Conservation (phyloP, 2,797 vertebrate genomes). For the Sphenopsis melanotis region DNA sequence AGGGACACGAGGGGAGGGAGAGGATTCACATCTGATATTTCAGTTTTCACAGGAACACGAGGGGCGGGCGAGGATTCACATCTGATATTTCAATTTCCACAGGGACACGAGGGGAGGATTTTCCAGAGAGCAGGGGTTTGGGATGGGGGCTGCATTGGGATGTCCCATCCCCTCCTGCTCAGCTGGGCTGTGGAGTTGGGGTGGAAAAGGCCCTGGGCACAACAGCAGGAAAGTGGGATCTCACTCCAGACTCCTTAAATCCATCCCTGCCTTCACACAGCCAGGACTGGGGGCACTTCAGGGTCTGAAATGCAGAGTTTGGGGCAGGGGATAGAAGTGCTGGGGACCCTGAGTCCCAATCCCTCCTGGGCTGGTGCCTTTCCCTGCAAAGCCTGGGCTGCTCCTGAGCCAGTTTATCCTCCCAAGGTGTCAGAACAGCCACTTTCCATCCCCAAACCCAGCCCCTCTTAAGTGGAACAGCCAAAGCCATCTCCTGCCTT, state of each 20-base stretch:
- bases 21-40: background rate
- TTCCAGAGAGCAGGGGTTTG: background rate
- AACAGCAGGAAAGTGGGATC: background rate
- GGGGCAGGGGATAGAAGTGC: background rate
- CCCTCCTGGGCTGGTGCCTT: background rate
- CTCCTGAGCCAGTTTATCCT: background rate
- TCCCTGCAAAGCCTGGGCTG: background rate
- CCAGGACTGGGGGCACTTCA: background rate
- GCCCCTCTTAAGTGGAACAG: background rate
- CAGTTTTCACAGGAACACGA: no score
- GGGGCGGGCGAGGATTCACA: background rate
- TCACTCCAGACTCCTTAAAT: background rate
- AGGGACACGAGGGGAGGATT: background rate
- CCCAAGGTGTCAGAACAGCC: rapidly evolving
- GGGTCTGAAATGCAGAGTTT: background rate
- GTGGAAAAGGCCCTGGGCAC: background rate
- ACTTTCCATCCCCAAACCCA: background rate
- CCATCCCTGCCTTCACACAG: background rate
- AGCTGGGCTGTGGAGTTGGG: background rate
- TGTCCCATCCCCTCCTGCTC: background rate
- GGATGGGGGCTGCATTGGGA: background rate
- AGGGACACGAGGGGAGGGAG: rapidly evolving
- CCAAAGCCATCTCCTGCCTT: background rate
- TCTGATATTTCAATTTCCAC: no score
- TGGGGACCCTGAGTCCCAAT: background rate